phyloP scores from a whole-genome alignment of 1,140 invertebrate species.

The Sycobia sp. region DNA sequence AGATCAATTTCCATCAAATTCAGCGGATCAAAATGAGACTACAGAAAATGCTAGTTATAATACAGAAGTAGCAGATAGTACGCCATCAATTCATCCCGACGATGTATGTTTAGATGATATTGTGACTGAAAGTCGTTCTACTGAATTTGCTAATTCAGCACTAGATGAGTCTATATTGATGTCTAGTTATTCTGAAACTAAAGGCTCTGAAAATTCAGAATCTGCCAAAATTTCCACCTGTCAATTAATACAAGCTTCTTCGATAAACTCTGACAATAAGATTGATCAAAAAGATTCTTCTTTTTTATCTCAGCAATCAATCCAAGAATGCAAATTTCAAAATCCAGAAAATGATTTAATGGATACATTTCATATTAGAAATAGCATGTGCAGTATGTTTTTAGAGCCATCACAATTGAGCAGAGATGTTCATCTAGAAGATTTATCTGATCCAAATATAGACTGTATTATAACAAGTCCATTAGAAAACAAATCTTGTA shows the following conservation, averaged over 20 bases:
- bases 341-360: neutral
- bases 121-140: conserved; percentile 5
- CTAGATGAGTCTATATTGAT: conserved; percentile 8
- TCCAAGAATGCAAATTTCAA: conserved; percentile 2
- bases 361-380: neutral
- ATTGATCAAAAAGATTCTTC: neutral
- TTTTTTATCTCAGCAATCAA: neutral
- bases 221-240: neutral
- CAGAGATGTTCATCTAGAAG: conserved; percentile 5
- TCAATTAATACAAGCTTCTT: conserved; percentile 5
- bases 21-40: neutral
- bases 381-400: conserved; percentile 44
- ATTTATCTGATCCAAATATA: conserved; percentile 17
- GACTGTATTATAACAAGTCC: neutral
- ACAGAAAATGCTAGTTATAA: neutral
- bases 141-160: conserved; percentile 5
- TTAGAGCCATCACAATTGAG: conserved; percentile 39
- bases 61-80: conserved; percentile 8
- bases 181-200: conserved; percentile 18
- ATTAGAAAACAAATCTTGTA: neutral
- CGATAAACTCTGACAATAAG: conserved; percentile 8
- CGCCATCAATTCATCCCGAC: conserved; percentile 14
- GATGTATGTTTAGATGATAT: conserved; percentile 17
- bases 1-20: neutral
- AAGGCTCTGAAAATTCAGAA: conserved; percentile 20